Evolutionary conservation across 2,113 vertebrate genomes (phyloP), one percentile per base, ranked within the genome.

Genomic region (Chrysemys picta): DNA sequence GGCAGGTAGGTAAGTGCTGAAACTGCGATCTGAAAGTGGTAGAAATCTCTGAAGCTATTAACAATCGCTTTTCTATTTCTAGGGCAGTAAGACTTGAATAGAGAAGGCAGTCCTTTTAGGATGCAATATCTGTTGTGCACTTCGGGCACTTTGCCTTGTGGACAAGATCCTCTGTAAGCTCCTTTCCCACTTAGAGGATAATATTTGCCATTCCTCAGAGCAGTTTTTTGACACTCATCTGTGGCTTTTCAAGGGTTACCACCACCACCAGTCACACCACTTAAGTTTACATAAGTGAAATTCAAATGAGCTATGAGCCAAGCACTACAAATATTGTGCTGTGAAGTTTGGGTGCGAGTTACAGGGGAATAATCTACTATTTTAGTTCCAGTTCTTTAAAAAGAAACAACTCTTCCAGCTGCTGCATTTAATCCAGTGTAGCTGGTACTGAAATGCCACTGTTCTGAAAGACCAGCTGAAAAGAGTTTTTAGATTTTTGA

Each of bases 181-280:
- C 81, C 69, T 97, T 93, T 89, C 82, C 82, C 84, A 83, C 87
- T 93, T 76, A 79, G 50, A 42, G 38, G 89, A 45, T 89, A 89
- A 6, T 72, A 82, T 86, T 91, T 92, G 53, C 79, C 19, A 1
- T 49, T 38, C 84, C 90, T 21, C 22, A 59, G 92, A 89, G n/a
- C 42, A 65, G 2, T 87, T 35, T 89, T 65, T 88, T 88, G 84
- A 89, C 75, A 24, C 78, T 38, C 53, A 1, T 27, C 65, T 85
- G 56, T 42, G 16, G 0, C 11, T 47, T 82, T 59, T 86, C 9
- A 16, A 12, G 12, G 47, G 25, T 49, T 49, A 47, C 10, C 42
- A 83, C 9, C 47, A 42, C 35, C 47, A n/a, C 38, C 84, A 89
- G 76, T 90, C 82, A 13, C 54, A 42, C 16, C 6, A 72, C 65